A percentile compares a stretch with the other conserved stretches of the same genome.
These are phyloP conservation scores for Micropoecilia bifurca DNA, from an alignment of 2,797 vertebrate species.

Conservation along the genomic window DNA sequence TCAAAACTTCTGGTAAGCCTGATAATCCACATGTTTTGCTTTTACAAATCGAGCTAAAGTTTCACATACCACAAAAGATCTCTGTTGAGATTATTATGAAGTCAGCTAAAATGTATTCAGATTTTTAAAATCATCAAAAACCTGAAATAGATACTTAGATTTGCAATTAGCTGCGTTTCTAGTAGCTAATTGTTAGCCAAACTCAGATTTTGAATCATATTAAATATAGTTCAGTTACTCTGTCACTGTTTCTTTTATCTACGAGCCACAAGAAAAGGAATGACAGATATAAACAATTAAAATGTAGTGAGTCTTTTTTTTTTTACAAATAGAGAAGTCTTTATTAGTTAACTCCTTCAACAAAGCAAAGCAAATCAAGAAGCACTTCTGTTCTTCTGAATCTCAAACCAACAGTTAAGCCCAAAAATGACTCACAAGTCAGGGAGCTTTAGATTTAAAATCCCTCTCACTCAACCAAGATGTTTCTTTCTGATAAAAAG, in stretches of 20 bases:
- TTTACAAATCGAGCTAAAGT: not conserved
- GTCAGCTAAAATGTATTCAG: not conserved
- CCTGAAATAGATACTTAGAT: not conserved
- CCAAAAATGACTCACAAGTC: not conserved
- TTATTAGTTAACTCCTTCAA: not conserved
- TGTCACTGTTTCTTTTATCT: not conserved
- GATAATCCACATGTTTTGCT: not conserved
- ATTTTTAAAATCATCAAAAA: not conserved
- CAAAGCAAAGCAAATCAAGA: not conserved
- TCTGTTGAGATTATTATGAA: not conserved
- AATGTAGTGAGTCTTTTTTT: not conserved
- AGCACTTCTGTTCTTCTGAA: not conserved
- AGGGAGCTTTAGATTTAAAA: not conserved
- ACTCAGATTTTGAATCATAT: not conserved
- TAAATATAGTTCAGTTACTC: not conserved
- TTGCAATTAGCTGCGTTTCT: not conserved
- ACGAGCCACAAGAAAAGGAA: not conserved
- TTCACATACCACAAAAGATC: not conserved
- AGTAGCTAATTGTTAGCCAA: not conserved
- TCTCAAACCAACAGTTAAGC: not conserved
- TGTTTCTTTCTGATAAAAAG: not conserved
- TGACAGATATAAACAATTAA: not conserved
- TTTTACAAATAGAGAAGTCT: not conserved
- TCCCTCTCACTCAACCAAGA: not conserved
- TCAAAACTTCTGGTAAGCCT: not conserved